Evolutionary conservation across 2,797 vertebrate species (phyloP), one percentile per base, ranked within the genome.

Genomic region (Eulemur coronatus): DNA sequence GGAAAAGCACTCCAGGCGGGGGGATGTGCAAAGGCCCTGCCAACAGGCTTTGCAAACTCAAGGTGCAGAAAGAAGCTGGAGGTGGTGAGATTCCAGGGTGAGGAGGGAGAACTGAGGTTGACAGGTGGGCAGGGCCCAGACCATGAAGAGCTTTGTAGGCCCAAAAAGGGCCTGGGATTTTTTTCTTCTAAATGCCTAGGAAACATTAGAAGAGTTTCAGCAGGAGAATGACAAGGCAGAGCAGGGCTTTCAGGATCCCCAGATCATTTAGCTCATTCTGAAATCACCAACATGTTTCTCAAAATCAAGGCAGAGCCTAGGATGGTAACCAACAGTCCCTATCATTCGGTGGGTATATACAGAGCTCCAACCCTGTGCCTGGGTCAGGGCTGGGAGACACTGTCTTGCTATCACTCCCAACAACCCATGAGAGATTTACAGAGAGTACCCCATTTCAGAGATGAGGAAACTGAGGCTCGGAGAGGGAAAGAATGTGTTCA

Each of bases 111-210:
- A 86, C 26, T 38, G 20, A 85, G 35, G 81, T 5, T 65, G 84
- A 84, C 38, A 43, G 50, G 14, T 1, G 1, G 17, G 63, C n/a
- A 84, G 61, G 35, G 48, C 35, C 65, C 7, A 1, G 59, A 65
- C 38, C 63, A 33, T 3, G 33, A 76, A 89, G 38, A 57, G 24
- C 22, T 70, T 50, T 22, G 26, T 5, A 67, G 75, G 55, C 70
- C 43, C 41, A 41, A 50, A 88, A 73, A 92, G 35, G 24, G 80
- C 38, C 75, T 55, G 15, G 9, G 52, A 38, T 20, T 65, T 78
- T 59, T 50, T 93, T 65, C 87, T 92, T 95, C 46, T 41, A 76
- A 91, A 93, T 33, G 30, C 85, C 38, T 59, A 80, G 81, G 80
- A 84, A 90, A 90, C 26, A 67, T 14, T 2, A 30, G 14, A 93